A percentile compares a stretch with the other conserved stretches of the same genome.
Conservation (phyloP, 2,113 vertebrate genomes). For the Coptodon rendalli region DNA sequence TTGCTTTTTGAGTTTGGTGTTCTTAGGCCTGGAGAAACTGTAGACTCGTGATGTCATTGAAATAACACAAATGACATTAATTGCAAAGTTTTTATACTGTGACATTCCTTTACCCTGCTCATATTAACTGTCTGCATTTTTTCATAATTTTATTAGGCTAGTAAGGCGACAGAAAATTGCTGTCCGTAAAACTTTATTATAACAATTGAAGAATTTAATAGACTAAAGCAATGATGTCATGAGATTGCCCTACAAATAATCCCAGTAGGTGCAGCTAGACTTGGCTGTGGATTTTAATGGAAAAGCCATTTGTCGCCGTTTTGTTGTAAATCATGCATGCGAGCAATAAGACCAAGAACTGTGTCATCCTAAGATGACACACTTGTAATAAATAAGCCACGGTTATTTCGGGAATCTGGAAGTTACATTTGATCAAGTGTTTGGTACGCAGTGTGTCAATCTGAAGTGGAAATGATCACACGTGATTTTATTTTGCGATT, state of each 20-base stretch:
- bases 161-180: constrained; percentile 5
- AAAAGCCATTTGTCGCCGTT: background rate
- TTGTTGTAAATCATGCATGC: background rate
- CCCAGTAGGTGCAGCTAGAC: background rate
- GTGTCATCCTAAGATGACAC: background rate
- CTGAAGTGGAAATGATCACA: background rate
- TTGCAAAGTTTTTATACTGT: background rate
- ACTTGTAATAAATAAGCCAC: background rate
- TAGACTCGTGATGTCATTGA: background rate
- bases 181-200: constrained; percentile 23
- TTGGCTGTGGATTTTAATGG: background rate
- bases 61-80: constrained; percentile 1
- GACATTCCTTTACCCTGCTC: background rate
- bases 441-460: background rate
- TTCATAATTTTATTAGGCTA: background rate
- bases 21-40: background rate
- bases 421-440: background rate
- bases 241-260: background rate
- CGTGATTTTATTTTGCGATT: background rate
- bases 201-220: background rate
- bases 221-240: constrained; percentile 23
- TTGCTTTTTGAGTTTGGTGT: background rate
- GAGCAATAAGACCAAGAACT: background rate
- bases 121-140: constrained; percentile 21
- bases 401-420: background rate